phyloP scores from a whole-genome alignment of 2,888 invertebrate species.

The Micoletzkya japonica region DNA sequence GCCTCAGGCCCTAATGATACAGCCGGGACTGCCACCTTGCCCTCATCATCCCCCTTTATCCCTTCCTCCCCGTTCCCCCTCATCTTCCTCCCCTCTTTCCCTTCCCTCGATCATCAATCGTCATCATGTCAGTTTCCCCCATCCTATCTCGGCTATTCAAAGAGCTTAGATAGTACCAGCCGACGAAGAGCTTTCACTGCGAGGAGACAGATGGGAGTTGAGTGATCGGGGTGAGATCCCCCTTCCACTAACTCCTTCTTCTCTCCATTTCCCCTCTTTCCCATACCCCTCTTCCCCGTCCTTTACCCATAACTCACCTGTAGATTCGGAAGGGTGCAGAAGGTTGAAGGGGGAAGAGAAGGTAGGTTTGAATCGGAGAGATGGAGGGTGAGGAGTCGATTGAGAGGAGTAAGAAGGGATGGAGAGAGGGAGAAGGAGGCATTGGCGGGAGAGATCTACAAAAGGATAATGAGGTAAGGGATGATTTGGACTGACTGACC shows the following conservation, averaged over 20 bases:
- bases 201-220: not conserved
- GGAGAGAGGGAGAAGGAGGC: not conserved
- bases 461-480: not conserved
- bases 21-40: not conserved
- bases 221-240: not conserved
- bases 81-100: not conserved
- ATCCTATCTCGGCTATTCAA: no score
- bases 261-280: not conserved
- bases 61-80: no score
- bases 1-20: not conserved
- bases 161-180: no score
- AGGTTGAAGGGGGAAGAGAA: constrained; percentile 13
- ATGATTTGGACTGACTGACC: not conserved
- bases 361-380: constrained; percentile 1
- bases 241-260: not conserved
- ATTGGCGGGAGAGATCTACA: not conserved
- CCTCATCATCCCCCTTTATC: not conserved
- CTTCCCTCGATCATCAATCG: not conserved
- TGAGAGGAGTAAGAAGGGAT: not conserved
- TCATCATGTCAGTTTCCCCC: no score
- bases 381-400: constrained; percentile 9
- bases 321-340: constrained; percentile 14
- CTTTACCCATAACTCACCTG: constrained; percentile 5
- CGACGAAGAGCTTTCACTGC: no score
- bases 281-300: not conserved